Evolutionary conservation across 2,113 vertebrate genomes (phyloP).

Genomic region (Neolamprologus sp.): DNA sequence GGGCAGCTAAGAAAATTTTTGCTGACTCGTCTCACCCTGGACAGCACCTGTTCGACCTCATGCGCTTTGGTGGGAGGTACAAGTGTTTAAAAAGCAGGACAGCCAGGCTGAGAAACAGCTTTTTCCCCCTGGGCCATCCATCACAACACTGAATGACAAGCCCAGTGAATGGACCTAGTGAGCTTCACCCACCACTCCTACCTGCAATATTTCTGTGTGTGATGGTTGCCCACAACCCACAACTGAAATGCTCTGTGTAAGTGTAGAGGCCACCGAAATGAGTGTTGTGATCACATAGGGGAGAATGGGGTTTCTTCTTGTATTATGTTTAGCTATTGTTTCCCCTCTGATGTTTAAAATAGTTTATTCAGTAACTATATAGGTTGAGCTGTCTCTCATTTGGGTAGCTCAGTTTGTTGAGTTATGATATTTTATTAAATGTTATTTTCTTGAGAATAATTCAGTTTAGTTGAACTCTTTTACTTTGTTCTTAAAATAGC

Average conservation of each 20-base stretch:
- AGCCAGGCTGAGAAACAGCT: neutral
- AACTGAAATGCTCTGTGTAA: neutral
- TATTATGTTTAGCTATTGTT: neutral
- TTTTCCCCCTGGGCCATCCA: accelerated
- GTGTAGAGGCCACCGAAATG: neutral
- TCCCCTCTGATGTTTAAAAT: neutral
- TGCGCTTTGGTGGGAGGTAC: neutral
- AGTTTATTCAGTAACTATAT: neutral
- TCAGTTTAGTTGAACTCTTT: neutral
- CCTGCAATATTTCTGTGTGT: neutral
- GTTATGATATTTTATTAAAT: neutral
- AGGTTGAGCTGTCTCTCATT: neutral
- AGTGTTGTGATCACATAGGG: neutral
- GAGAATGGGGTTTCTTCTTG: neutral
- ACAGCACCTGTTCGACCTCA: neutral
- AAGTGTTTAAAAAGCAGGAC: neutral
- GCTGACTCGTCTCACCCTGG: neutral
- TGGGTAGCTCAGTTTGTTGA: neutral
- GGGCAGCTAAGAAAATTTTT: neutral
- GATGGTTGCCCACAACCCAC: neutral
- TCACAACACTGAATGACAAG: neutral
- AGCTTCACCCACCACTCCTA: neutral
- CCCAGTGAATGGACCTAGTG: neutral
- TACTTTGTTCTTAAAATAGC: neutral
- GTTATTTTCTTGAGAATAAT: neutral